Evolutionary conservation across 2,797 vertebrate species (phyloP).

Genomic region (Antennarius maculatus): DNA sequence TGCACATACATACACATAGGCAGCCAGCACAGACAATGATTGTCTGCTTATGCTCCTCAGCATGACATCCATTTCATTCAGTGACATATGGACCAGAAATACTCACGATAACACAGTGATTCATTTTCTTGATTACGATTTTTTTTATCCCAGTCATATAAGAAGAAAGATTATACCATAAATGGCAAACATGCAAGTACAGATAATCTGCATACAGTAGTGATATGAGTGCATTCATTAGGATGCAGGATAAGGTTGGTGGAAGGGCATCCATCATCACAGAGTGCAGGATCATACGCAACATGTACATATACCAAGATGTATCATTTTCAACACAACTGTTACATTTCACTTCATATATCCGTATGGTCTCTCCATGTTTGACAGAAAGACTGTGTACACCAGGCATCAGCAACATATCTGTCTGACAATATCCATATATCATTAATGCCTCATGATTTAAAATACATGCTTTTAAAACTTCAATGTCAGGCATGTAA

Average conservation of each 20-base stretch:
- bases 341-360: conserved; percentile 45
- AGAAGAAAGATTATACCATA: conserved; percentile 33
- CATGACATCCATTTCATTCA: conserved; percentile 49
- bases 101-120: conserved; percentile 45
- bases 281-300: conserved; percentile 44
- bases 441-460: background rate
- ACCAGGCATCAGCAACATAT: background rate
- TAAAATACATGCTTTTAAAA: conserved; percentile 54
- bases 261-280: conserved; percentile 65
- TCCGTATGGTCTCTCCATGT: conserved; percentile 33
- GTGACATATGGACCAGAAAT: conserved; percentile 73
- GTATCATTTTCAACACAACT: conserved; percentile 37
- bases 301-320: conserved; percentile 42
- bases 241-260: conserved; percentile 50
- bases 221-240: conserved; percentile 60
- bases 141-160: conserved; percentile 44
- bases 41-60: conserved; percentile 65
- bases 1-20: background rate
- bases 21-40: conserved; percentile 47
- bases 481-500: conserved; percentile 73
- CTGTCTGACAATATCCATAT: background rate
- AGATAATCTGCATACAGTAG: conserved; percentile 43
- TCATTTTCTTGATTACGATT: conserved; percentile 54
- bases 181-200: conserved; percentile 53
- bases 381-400: conserved; percentile 13